Conservation (phyloP, 2,113 vertebrate species). For the Octodon degus region DNA sequence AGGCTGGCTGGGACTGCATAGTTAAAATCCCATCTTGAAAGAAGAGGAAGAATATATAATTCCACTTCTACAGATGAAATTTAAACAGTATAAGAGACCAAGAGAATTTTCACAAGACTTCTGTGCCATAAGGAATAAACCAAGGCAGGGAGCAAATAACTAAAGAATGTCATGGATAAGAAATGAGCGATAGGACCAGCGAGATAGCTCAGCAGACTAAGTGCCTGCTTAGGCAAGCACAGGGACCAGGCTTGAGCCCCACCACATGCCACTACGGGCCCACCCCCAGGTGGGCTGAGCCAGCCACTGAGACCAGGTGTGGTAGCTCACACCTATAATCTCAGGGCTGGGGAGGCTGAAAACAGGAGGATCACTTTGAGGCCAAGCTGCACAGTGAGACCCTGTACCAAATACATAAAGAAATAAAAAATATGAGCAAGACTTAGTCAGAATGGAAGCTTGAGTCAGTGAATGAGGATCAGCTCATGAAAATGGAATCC, state of each 20-base stretch:
- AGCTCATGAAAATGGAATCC: neutral
- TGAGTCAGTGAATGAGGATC: neutral
- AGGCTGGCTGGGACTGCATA: neutral
- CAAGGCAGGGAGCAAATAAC: neutral
- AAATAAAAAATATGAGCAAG: neutral
- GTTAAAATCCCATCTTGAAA: neutral
- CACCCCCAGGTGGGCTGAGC: no score
- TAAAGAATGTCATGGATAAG: neutral
- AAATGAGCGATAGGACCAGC: neutral
- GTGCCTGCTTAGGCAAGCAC: no score
- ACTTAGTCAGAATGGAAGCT: neutral
- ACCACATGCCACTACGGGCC: no score
- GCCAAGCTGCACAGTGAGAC: no score
- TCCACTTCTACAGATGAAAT: neutral
- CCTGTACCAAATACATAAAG: no score
- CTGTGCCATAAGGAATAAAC: neutral
- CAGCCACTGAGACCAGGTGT: no score
- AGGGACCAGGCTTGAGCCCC: no score
- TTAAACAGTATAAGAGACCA: neutral
- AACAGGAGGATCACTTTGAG: no score
- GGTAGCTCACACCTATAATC: no score
- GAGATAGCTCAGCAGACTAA: no score
- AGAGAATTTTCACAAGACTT: neutral
- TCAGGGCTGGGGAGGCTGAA: no score
- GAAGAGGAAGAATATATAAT: neutral